These are phyloP conservation scores for Pseudolycoriella hygida DNA, from an alignment of 2,888 invertebrate genomes.

Conservation along the genomic window DNA sequence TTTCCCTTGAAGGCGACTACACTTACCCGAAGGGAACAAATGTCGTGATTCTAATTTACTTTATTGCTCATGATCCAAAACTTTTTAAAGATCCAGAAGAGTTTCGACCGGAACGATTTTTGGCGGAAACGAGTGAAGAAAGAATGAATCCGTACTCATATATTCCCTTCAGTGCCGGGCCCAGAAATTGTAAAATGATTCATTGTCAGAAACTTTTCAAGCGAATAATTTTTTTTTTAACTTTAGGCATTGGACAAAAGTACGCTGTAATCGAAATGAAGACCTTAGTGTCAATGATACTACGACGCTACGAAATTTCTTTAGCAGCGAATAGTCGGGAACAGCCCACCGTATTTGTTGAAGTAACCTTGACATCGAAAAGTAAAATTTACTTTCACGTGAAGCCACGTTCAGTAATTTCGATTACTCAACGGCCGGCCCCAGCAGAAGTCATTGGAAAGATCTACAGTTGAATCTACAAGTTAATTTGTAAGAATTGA, in stretches of 20 bases:
- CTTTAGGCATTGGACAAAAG: conserved; percentile 19
- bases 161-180: conserved; percentile 28
- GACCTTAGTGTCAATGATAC: conserved; percentile 21
- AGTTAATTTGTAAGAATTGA: too few relatives aligned
- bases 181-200: conserved; percentile 20
- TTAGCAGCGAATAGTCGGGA: conserved; percentile 18
- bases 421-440: too few relatives aligned
- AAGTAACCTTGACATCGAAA: conserved; percentile 22
- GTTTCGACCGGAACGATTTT: conserved; percentile 15
- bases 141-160: conserved; percentile 23
- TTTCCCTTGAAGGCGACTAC: not conserved
- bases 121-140: conserved; percentile 15
- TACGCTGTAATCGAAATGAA: conserved; percentile 28
- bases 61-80: conserved; percentile 15
- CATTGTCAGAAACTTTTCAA: too few relatives aligned
- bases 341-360: conserved; percentile 19
- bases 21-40: conserved; percentile 5
- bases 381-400: conserved; percentile 13
- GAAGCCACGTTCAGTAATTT: too few relatives aligned
- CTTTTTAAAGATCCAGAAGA: conserved; percentile 20
- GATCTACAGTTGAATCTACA: too few relatives aligned
- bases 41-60: conserved; percentile 5
- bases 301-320: conserved; percentile 17
- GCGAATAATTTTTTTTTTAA: too few relatives aligned
- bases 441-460: too few relatives aligned